Evolutionary conservation across 2,888 invertebrate species (phyloP), one percentile per base, ranked within the genome.

Genomic region (Zootermopsis nevadensis): DNA sequence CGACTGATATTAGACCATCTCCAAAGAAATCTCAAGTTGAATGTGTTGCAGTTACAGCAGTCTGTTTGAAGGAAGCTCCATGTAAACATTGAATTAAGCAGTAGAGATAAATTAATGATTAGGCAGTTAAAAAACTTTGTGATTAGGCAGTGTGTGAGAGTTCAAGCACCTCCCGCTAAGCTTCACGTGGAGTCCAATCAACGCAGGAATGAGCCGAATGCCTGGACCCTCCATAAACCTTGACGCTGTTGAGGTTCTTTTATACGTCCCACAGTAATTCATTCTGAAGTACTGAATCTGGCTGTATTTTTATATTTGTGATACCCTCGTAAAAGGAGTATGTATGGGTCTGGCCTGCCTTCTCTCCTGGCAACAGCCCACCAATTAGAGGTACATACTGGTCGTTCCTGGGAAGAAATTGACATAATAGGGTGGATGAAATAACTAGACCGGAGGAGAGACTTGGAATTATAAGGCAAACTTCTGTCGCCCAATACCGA

Each of bases 161-260:
- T 31, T 22, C 69, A 7, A 31, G 30, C 6, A 22, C 69, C 69
- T 33, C 69, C 69, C 10, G 33, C 69, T 33, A 33, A 33, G 69
- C 33, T 19, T 33, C 69, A 69, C 1, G 69, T 69, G 69, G 69
- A 69, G 69, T 69, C 69, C 69, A 69, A 69, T 69, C 69, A 69
- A 69, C 69, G 33, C 31, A 69, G 69, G 33, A 69, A 69, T 69
- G 33, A 69, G 33, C 33, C 69, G 69, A 69, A 33, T 69, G 69
- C 69, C 69, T 1, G 12, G 33, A 22, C 22, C 30, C 27, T 6
- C 4, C 19, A 69, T 33, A 27, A 69, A 19, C 12, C 33, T 19
- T 22, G 31, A 31, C 22, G 31, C 15, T 33, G 3, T 22, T 7
- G 69, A 0, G 19, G 19, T 69, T 69, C 33, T 33, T 69, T 69